These are phyloP conservation scores for Poeciliopsis retropinna DNA, from an alignment of 2,113 vertebrate genomes.

Conservation along the genomic window DNA sequence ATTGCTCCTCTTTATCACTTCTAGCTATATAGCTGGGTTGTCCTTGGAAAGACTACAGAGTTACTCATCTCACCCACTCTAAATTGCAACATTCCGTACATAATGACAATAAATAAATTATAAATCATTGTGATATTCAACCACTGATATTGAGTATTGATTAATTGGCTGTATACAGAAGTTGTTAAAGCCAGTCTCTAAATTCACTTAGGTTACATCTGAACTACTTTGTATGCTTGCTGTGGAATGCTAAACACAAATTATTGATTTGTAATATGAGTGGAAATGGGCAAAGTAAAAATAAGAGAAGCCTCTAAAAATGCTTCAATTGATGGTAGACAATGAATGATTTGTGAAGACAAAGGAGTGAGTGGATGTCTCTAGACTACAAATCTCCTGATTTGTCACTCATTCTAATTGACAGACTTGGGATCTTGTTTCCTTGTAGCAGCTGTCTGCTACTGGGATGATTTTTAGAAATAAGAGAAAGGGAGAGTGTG, in stretches of 20 bases:
- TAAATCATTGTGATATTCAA: background rate
- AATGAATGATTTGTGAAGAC: slow-evolving; percentile 42
- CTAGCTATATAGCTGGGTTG: background rate
- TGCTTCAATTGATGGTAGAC: slow-evolving; percentile 30
- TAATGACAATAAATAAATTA: no score
- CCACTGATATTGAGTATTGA: background rate
- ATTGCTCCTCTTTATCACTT: background rate
- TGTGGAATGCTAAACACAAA: slow-evolving; percentile 11
- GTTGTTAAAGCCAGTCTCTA: background rate
- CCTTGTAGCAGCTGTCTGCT: slow-evolving; percentile 47
- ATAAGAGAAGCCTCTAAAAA: background rate
- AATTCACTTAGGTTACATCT: background rate
- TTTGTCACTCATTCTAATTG: slow-evolving; percentile 75
- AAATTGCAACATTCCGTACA: background rate
- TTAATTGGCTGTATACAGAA: background rate
- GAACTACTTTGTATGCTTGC: slow-evolving; percentile 12
- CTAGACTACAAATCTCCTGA: slow-evolving; percentile 61
- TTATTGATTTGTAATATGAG: slow-evolving; percentile 6
- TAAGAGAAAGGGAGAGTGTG: background rate
- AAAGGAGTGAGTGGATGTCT: slow-evolving; percentile 36
- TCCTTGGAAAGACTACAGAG: background rate
- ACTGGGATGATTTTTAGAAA: slow-evolving; percentile 44
- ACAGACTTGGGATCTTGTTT: slow-evolving; percentile 57
- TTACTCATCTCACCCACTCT: background rate
- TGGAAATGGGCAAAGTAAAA: background rate